A percentile compares a stretch with the other conserved stretches of the same genome.
These are phyloP conservation scores for Stichopus chloronotus DNA, from an alignment of 35 echinoderm and acorn worm species.

Conservation along the genomic window DNA sequence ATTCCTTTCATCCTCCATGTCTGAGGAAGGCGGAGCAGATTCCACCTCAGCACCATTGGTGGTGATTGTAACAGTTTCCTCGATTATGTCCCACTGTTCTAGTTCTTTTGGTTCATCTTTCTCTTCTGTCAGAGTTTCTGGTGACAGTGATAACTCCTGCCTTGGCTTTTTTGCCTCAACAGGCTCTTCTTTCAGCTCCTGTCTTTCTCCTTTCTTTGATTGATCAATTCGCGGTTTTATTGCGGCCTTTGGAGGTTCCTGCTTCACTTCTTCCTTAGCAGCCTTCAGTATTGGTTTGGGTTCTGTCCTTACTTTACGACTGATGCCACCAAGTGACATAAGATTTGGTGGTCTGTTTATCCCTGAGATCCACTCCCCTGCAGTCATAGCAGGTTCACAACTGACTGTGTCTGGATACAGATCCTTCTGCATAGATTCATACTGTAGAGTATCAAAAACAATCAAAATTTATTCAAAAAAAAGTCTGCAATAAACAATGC, in stretches of 20 bases:
- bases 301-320: conserved; percentile 22
- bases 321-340: conserved; percentile 62
- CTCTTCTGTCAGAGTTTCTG: neutral
- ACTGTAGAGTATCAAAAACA: conserved; percentile 18
- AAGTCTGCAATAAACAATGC: neutral
- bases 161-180: conserved; percentile 46
- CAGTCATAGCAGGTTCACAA: conserved; percentile 74
- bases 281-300: neutral
- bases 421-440: conserved; percentile 72
- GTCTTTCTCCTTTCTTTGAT: conserved; percentile 11
- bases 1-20: neutral
- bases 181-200: conserved; percentile 32
- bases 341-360: conserved; percentile 74
- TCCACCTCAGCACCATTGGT: neutral
- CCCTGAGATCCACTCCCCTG: conserved; percentile 84
- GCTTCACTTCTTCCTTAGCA: neutral
- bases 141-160: neutral
- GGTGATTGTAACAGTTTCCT: neutral
- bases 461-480: neutral
- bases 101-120: conserved; percentile 44
- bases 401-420: conserved; percentile 84
- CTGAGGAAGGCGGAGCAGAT: conserved; percentile 17
- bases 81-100: conserved; percentile 26
- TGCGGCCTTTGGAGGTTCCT: neutral
- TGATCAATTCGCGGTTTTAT: conserved; percentile 6